phyloP scores from a whole-genome alignment of 1,140 invertebrate species.

The Sitobion miscanthi region DNA sequence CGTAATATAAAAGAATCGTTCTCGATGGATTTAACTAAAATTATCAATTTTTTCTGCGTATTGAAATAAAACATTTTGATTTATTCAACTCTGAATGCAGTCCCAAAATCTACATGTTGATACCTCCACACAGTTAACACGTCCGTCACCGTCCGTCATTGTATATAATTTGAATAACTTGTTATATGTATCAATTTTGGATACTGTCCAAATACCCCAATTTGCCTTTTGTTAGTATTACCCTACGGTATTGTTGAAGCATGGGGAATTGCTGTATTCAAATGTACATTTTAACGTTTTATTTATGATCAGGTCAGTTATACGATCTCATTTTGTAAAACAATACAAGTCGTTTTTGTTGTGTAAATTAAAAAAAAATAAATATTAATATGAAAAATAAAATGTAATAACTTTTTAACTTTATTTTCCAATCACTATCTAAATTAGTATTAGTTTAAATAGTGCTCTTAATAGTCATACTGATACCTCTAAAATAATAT shows the following conservation, averaged over 20 bases:
- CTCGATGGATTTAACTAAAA: background rate
- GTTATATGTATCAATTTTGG: conserved; percentile 36
- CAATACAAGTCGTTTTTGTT: conserved; percentile 2
- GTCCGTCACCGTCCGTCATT: background rate
- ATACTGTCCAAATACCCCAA: background rate
- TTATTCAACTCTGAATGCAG: background rate
- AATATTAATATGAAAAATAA: background rate
- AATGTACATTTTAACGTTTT: conserved; percentile 23
- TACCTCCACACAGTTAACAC: background rate
- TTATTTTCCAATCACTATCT: background rate
- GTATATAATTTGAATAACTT: conserved; percentile 33
- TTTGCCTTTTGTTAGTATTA: conserved; percentile 7
- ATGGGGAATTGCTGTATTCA: background rate
- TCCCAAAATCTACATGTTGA: background rate
- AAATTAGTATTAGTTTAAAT: background rate
- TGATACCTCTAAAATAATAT: background rate
- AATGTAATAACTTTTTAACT: background rate
- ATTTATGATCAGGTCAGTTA: conserved; percentile 33
- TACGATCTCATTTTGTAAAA: background rate
- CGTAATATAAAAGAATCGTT: background rate
- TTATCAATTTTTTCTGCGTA: background rate
- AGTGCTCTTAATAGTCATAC: background rate
- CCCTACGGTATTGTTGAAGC: conserved; percentile 22
- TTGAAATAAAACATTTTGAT: background rate
- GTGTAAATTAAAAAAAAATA: conserved; percentile 23